Percentiles rank a stretch among this genome's conserved stretches.
phyloP scores from a whole-genome alignment of 2,797 vertebrate genomes.

The Melanotaenia parkinsoni region DNA sequence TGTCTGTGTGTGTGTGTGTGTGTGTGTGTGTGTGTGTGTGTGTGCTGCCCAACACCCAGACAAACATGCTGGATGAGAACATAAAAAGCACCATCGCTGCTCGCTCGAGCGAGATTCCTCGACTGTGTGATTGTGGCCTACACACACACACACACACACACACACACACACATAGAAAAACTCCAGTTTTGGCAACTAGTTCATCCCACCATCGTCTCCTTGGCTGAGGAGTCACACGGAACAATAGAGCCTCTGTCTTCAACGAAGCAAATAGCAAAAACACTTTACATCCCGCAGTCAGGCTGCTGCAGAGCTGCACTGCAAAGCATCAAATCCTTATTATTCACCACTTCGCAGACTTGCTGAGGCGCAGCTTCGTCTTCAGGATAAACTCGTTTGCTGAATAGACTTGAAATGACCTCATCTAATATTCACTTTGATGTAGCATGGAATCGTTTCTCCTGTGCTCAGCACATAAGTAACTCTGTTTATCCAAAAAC shows the following conservation, averaged over 20 bases:
- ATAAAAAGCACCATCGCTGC: conserved; percentile 26
- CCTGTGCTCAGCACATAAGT: conserved; percentile 66
- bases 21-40: conserved; percentile 23
- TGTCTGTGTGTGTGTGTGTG: conserved; percentile 10
- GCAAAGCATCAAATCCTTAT: conserved; percentile 47
- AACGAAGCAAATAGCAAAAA: conserved; percentile 57
- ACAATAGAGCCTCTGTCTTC: conserved; percentile 71
- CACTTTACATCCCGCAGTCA: conserved; percentile 41
- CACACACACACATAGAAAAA: conserved; percentile 24
- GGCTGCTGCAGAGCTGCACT: conserved; percentile 35
- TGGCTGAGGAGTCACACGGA: conserved; percentile 61
- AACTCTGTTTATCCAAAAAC: conserved; percentile 35
- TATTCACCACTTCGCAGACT: conserved; percentile 46
- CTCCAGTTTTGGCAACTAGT: conserved; percentile 58
- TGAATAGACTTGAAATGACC: conserved; percentile 70
- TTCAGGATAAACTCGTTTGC: conserved; percentile 62
- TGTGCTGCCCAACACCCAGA: conserved; percentile 13
- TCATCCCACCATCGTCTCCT: conserved; percentile 61
- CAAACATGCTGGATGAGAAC: conserved; percentile 43
- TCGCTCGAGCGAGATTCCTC: conserved; percentile 58
- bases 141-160: background rate
- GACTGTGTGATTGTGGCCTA: conserved; percentile 62
- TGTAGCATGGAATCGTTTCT: conserved; percentile 38
- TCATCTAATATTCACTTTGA: conserved; percentile 77
- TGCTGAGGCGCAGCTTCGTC: conserved; percentile 45